Percentiles rank a stretch among this genome's conserved stretches.
Conservation (phyloP, 2,113 vertebrate species). For the Microtus montanus region DNA sequence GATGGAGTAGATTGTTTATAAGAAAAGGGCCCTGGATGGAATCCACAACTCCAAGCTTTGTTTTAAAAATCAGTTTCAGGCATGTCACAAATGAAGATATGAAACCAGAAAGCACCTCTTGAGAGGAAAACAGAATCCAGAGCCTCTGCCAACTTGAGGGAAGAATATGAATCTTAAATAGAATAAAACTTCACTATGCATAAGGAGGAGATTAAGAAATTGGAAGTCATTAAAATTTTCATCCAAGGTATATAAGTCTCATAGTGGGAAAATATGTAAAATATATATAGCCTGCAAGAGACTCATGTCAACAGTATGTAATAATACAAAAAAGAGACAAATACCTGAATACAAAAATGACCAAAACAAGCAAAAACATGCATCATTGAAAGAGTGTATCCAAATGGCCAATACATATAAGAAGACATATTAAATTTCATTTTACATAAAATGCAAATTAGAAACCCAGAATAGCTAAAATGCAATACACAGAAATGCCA, state of each 20-base stretch:
- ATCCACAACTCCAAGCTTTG: not conserved
- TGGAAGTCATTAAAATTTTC: not conserved
- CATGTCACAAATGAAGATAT: not conserved
- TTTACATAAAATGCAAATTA: not conserved
- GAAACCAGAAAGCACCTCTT: not conserved
- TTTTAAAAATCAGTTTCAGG: not conserved
- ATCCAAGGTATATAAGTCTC: not conserved
- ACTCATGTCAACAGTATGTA: not conserved
- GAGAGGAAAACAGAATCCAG: not conserved
- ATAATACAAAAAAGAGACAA: conserved; percentile 16
- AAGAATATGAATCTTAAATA: not conserved
- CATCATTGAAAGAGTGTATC: not conserved
- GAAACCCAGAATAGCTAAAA: not conserved
- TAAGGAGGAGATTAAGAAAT: not conserved
- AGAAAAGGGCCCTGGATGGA: not conserved
- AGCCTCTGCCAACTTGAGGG: not conserved
- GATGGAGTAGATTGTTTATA: not conserved
- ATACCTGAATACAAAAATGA: not conserved
- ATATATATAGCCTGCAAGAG: not conserved
- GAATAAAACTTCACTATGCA: not conserved
- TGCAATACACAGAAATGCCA: conserved; percentile 1
- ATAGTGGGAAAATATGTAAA: not conserved
- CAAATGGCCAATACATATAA: not conserved
- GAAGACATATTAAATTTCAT: not conserved
- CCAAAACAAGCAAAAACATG: not conserved